Conservation (phyloP, 1,140 invertebrate genomes). For the Conopomorpha cramerella region DNA sequence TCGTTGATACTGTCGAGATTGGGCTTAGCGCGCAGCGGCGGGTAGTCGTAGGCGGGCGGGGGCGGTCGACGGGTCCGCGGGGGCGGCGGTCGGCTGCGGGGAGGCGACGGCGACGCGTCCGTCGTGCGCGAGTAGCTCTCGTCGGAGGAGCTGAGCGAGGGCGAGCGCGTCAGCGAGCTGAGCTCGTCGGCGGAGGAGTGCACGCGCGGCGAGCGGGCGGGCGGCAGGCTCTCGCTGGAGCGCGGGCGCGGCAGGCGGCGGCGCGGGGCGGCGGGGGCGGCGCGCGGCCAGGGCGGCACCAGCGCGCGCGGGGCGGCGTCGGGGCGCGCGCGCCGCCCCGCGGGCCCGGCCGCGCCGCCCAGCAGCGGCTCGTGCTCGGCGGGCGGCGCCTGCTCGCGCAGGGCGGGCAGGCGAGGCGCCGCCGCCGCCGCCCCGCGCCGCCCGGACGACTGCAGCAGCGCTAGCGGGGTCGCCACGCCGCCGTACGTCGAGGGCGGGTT, state of each 20-base stretch:
- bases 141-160: conserved; percentile 78
- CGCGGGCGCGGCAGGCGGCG: conserved; percentile 58
- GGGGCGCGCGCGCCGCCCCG: conserved; percentile 47
- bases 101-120: conserved; percentile 62
- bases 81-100: conserved; percentile 65
- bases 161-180: conserved; percentile 76
- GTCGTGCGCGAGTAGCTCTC: conserved; percentile 80
- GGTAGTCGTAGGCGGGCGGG: conserved; percentile 35
- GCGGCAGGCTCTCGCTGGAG: conserved; percentile 67
- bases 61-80: conserved; percentile 56
- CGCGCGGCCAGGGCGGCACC: conserved; percentile 62
- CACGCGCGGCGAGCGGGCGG: conserved; percentile 61
- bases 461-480: conserved; percentile 71
- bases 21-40: conserved; percentile 37
- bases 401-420: conserved; percentile 39
- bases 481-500: conserved; percentile 64
- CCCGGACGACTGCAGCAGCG: conserved; percentile 66
- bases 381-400: conserved; percentile 48
- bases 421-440: conserved; percentile 35
- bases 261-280: conserved; percentile 25
- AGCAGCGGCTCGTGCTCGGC: conserved; percentile 70
- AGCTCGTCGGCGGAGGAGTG: conserved; percentile 81
- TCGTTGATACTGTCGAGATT: conserved; percentile 27
- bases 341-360: conserved; percentile 25
- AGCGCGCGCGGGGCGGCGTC: conserved; percentile 46